phyloP scores from a whole-genome alignment of 2,113 vertebrate species.

The Dipodomys stephensi region DNA sequence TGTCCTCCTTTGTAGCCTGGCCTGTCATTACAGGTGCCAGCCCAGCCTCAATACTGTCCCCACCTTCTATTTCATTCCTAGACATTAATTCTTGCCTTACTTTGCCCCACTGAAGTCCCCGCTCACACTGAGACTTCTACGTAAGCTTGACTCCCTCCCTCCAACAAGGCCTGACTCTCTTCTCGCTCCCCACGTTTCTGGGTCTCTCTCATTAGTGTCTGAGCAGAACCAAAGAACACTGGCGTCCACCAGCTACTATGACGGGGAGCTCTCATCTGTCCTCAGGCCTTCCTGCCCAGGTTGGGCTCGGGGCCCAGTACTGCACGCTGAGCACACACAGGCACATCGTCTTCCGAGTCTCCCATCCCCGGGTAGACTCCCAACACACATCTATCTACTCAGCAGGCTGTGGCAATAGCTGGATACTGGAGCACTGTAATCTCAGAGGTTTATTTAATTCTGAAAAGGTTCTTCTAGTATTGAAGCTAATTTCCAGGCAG shows the following conservation, averaged over 20 bases:
- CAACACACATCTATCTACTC: no score
- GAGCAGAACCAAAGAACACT: background rate
- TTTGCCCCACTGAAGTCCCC: background rate
- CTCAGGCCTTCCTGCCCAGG: rapidly evolving
- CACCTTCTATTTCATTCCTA: background rate
- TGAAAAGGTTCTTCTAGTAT: no score
- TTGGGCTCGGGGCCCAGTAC: no score
- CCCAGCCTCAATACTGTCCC: no score
- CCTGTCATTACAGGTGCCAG: no score
- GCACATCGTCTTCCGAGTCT: background rate
- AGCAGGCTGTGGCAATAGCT: rapidly evolving
- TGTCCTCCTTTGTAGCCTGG: no score
- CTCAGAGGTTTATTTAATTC: background rate
- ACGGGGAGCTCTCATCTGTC: no score
- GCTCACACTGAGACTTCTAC: background rate
- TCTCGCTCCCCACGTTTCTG: rapidly evolving
- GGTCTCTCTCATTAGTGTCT: rapidly evolving
- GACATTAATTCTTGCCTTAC: background rate
- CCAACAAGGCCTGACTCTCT: rapidly evolving
- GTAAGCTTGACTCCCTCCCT: background rate
- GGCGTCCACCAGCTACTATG: no score
- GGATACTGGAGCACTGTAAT: background rate
- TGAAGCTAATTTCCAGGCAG: background rate
- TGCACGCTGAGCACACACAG: rapidly evolving
- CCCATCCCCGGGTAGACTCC: no score